Base-by-base conservation (phyloP, 2,797 vertebrate genomes). In the Manis javanica region DNA sequence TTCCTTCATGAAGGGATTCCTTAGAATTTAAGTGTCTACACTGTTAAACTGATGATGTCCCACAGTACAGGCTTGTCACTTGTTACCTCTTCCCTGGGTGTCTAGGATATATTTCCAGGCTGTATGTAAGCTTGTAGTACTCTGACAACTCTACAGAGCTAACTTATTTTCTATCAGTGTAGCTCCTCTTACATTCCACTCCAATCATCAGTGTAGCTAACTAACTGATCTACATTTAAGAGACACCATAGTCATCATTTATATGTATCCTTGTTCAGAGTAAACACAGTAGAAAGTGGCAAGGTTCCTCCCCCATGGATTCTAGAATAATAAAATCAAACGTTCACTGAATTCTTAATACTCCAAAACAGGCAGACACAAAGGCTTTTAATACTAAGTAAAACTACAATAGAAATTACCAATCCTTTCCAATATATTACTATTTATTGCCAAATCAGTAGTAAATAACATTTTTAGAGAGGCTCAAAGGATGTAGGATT, bases 311-410 rank as follows among this genome's bases (percentile, higher is more conserved):
- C 61, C n/a, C n/a, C 37, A 68, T 39, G 57, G 31, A 71, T 31
- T 4, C 12, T 69, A 57, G 19, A 37, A 57, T 57, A 69, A 69
- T 53, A 78, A 92, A 85, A 85, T 46, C 5, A 91, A 93, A 94
- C 46, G 82, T 29, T 71, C 61, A 85, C 4, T 90, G 14, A 90
- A 74, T 75, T 92, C 59, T 90, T 59, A 84, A 66, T 51, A 92
- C 78, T 64, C 78, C 68, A 42, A 89, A 95, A 51, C 37, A 90
- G 61, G 12, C 49, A 85, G 29, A 69, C 53, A 71, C 9, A 85
- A 92, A 84, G 31, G 8, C 13, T 82, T 92, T 95, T 77, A 75
- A 75, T 29, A 37, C 11, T 31, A 13, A 74, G 71, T 61, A 77
- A 83, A 12, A 31, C 61, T 51, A 85, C 2, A 77, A 64, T 1